These are phyloP conservation scores for Oreochromis tanganicae DNA, from an alignment of 2,113 vertebrate species.

Conservation along the genomic window DNA sequence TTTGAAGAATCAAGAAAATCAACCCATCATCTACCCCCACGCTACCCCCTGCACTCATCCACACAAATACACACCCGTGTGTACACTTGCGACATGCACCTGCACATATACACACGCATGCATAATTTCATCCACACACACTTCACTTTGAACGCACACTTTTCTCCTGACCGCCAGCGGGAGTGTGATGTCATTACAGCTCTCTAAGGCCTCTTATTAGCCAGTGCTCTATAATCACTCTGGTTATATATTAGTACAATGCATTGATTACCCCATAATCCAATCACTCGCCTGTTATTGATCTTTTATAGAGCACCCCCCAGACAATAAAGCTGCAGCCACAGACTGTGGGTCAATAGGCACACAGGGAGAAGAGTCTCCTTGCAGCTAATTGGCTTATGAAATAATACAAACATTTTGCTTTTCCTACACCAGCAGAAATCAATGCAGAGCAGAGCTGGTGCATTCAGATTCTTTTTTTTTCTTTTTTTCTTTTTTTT, in stretches of 20 bases:
- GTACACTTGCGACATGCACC: slow-evolving; percentile 29
- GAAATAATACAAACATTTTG: slow-evolving; percentile 77
- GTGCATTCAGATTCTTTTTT: slow-evolving; percentile 61
- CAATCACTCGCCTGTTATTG: slow-evolving; percentile 72
- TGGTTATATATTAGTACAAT: slow-evolving; percentile 69
- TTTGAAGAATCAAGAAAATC: slow-evolving; percentile 54
- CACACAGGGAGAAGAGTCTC: slow-evolving; percentile 62
- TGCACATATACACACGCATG: neutral
- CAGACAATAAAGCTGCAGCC: slow-evolving; percentile 64
- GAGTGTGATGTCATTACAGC: slow-evolving; percentile 59
- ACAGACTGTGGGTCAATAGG: slow-evolving; percentile 70
- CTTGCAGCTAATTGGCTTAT: slow-evolving; percentile 75
- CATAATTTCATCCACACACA: slow-evolving; percentile 3
- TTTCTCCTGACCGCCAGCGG: slow-evolving; percentile 1
- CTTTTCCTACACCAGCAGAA: slow-evolving; percentile 60
- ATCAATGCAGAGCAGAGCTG: slow-evolving; percentile 65
- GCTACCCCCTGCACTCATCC: neutral
- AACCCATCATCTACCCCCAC: slow-evolving; percentile 31
- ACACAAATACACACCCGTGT: neutral
- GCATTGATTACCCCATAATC: slow-evolving; percentile 71
- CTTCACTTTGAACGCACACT: neutral
- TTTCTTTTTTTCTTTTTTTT: slow-evolving; percentile 17
- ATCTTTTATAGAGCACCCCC: slow-evolving; percentile 70
- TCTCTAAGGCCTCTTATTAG: slow-evolving; percentile 62
- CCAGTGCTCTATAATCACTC: slow-evolving; percentile 61